Evolutionary conservation across 2,888 invertebrate species (phyloP).

Genomic region (Orgyia antiqua): DNA sequence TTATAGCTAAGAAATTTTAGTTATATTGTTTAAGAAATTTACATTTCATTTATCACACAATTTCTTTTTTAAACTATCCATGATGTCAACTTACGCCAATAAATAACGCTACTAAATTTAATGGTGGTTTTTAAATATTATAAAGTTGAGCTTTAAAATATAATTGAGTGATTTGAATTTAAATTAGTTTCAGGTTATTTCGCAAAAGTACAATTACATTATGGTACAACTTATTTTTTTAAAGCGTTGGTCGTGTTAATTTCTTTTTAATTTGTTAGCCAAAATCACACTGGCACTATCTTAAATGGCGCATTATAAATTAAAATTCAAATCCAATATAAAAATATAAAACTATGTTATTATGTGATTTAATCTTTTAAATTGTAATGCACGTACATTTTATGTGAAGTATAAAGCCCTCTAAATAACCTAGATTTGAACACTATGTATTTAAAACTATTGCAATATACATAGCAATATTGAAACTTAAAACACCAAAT

Average conservation of each 20-base stretch:
- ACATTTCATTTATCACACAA: constrained; percentile 67
- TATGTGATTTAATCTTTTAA: too few species aligned
- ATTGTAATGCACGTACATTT: constrained; percentile 7
- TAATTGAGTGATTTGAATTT: too few species aligned
- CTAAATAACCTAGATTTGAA: constrained; percentile 31
- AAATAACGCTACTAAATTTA: constrained; percentile 39
- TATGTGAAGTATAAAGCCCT: constrained; percentile 17
- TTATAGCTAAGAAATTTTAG: constrained; percentile 40
- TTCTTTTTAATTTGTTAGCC: constrained; percentile 3
- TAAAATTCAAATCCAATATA: constrained; percentile 19
- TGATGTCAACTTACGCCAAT: constrained; percentile 46
- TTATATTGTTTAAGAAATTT: constrained; percentile 53
- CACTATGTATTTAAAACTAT: constrained; percentile 29
- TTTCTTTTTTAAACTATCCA: constrained; percentile 39
- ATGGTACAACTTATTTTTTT: too few species aligned
- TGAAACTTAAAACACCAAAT: constrained; percentile 23
- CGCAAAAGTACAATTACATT: too few species aligned
- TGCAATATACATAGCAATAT: constrained; percentile 31
- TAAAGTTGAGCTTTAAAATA: too few species aligned
- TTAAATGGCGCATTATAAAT: constrained; percentile 18
- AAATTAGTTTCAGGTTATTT: too few species aligned
- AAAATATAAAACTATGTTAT: constrained; percentile 20
- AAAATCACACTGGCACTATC: constrained; percentile 18
- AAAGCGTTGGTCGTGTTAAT: too few species aligned
- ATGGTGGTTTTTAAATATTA: constrained; percentile 33